Evolutionary conservation across 1,140 invertebrate species (phyloP).

Genomic region (Pinna nobilis): DNA sequence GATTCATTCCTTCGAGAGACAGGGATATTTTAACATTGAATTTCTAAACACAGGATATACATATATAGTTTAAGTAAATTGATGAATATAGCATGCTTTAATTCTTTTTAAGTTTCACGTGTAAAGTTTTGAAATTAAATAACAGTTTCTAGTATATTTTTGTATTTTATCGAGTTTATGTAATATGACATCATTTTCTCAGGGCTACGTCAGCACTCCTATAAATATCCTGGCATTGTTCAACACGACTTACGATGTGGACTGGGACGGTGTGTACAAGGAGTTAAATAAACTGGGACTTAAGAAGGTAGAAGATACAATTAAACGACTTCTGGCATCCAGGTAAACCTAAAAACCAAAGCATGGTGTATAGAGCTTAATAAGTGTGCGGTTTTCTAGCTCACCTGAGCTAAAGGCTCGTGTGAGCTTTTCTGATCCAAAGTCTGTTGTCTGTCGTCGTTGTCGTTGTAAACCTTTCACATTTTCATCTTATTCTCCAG

Average conservation of each 20-base stretch:
- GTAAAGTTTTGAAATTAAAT: background rate
- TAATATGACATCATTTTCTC: background rate
- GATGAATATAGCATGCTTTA: too few relatives aligned
- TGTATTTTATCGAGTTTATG: background rate
- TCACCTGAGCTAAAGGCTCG: too few relatives aligned
- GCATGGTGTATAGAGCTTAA: too few relatives aligned
- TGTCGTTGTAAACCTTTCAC: too few relatives aligned
- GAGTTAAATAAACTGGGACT: conserved; percentile 46
- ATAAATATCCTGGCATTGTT: conserved; percentile 44
- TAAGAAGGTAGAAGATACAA: conserved; percentile 43
- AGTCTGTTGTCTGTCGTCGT: too few relatives aligned
- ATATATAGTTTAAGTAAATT: too few relatives aligned
- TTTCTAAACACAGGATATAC: too few relatives aligned
- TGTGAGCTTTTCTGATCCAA: too few relatives aligned
- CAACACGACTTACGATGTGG: conserved; percentile 35
- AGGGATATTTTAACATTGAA: too few relatives aligned
- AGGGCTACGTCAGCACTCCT: conserved; percentile 37
- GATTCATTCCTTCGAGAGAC: too few relatives aligned
- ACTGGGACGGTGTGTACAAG: conserved; percentile 44
- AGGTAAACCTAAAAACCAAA: conserved; percentile 26
- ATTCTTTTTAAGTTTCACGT: background rate
- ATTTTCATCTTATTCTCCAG: too few relatives aligned
- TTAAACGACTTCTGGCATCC: conserved; percentile 39
- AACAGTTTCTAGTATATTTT: background rate
- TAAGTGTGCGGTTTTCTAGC: too few relatives aligned